Conservation (phyloP, 2,888 invertebrate genomes). For the Hypsopygia costalis region DNA sequence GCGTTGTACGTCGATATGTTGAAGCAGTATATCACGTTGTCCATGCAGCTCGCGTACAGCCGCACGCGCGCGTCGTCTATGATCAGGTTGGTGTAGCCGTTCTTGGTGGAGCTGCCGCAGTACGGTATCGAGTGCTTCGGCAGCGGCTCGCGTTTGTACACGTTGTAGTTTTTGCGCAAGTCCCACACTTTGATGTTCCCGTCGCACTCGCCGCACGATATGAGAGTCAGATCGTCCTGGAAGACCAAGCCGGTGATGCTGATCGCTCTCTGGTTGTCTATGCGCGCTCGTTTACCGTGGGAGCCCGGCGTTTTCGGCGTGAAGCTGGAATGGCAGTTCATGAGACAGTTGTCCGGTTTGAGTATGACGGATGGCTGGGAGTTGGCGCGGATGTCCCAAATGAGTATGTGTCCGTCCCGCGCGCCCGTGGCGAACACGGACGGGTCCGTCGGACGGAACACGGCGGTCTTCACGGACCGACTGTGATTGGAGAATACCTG, state of each 20-base stretch:
- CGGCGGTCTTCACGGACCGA: conserved; percentile 90
- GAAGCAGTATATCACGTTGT: conserved; percentile 91
- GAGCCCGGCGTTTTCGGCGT: conserved; percentile 74
- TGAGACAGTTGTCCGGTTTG: conserved; percentile 86
- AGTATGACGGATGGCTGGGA: conserved; percentile 60
- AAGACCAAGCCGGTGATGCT: conserved; percentile 92
- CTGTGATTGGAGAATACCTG: conserved; percentile 88
- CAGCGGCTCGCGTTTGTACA: conserved; percentile 83
- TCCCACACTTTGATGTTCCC: conserved; percentile 94
- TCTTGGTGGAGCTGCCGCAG: conserved; percentile 83
- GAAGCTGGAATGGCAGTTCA: conserved; percentile 82
- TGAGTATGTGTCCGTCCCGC: conserved; percentile 91
- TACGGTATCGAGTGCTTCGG: conserved; percentile 88
- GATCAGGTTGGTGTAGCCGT: conserved; percentile 89
- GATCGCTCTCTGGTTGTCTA: conserved; percentile 79
- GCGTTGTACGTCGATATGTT: conserved; percentile 86
- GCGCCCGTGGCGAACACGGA: conserved; percentile 93
- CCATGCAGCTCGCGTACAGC: conserved; percentile 93
- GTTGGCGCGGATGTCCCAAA: conserved; percentile 87
- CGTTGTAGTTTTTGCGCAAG: conserved; percentile 88
- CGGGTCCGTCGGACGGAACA: conserved; percentile 84
- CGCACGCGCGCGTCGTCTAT: conserved; percentile 85
- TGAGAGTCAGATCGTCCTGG: conserved; percentile 87
- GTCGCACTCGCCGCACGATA: conserved; percentile 93
- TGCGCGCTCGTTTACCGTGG: conserved; percentile 65